Evolutionary conservation across 2,888 invertebrate species (phyloP), one percentile per base, ranked within the genome.

Genomic region (Lochmaea crataegi): DNA sequence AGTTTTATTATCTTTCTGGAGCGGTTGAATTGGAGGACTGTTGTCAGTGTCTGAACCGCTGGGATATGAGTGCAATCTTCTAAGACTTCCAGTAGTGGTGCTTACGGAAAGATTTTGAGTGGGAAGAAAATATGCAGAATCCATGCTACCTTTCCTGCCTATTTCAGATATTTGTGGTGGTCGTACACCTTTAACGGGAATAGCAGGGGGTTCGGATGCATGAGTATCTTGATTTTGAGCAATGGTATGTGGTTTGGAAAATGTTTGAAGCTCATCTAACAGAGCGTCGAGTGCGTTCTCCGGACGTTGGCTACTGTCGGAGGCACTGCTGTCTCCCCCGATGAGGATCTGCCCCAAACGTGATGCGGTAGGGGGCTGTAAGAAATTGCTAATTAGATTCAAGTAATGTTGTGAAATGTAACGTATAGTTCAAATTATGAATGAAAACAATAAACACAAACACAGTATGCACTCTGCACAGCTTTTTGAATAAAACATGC

Each of bases 221-320:
- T 80, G 80, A 74, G 77, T 79, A 70, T 84, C 84, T 79, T 68
- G 75, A 63, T 73, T 74, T 71, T 78, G 77, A 76, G 77, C 76
- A 58, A 75, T 71, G 70, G 79, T 75, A 76, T 85, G 88, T 66
- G 95, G 95, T 85, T 93, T 92, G 70, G 95, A 93, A 87, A 96
- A 96, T 45, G 96, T 96, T 88, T 96, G 95, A 79, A 96, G 90
- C 87, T 96, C 96, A 87, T 96, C 96, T 94, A 96, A 89, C 93
- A 96, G 88, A 92, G 95, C 95, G 93, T 96, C 96, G 94, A 96
- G 95, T 92, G 96, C 95, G 94, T 96, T 96, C 93, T 96, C 96
- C 91, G 95, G 90, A 89, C 93, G 92, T 88, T 90, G 90, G 88
- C 81, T 80, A 85, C 88, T 84, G 89, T 89, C 88, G 88, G 78